A percentile compares a stretch with the other conserved stretches of the same genome.
Conservation (phyloP, 2,797 vertebrate genomes). For the Arctocebus calabarensis region DNA sequence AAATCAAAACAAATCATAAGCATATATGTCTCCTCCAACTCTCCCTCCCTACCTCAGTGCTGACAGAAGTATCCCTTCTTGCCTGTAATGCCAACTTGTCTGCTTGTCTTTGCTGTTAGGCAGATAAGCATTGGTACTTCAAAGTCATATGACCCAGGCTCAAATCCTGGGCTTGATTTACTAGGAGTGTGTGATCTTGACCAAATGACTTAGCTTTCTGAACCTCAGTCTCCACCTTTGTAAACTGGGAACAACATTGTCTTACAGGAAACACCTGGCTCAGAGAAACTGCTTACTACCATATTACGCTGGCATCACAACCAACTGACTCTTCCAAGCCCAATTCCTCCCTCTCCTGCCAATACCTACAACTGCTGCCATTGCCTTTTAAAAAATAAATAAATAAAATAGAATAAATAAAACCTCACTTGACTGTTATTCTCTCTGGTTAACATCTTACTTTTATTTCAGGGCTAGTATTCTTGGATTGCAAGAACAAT, state of each 20-base stretch:
- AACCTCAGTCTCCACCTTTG: not conserved
- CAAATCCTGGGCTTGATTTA: not conserved
- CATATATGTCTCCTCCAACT: not conserved
- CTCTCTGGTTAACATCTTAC: constrained; percentile 41
- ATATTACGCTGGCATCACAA: not conserved
- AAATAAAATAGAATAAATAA: not conserved
- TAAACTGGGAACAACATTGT: not conserved
- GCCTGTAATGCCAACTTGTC: accelerated
- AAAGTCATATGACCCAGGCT: not conserved
- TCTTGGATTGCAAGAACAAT: not conserved
- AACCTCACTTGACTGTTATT: not conserved
- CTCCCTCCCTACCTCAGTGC: not conserved
- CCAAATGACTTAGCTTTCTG: not conserved
- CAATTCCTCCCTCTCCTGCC: not conserved
- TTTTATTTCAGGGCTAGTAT: not conserved
- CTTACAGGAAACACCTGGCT: not conserved
- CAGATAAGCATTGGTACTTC: not conserved
- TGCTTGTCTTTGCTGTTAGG: not conserved
- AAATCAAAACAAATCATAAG: not conserved
- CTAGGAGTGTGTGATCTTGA: not conserved
- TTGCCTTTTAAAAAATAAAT: not conserved
- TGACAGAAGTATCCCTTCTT: not conserved
- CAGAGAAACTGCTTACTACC: not conserved
- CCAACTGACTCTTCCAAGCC: not conserved
- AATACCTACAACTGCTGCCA: not conserved